Conservation (phyloP, 64 coral and sea anemone genomes). For the Porites lutea region DNA sequence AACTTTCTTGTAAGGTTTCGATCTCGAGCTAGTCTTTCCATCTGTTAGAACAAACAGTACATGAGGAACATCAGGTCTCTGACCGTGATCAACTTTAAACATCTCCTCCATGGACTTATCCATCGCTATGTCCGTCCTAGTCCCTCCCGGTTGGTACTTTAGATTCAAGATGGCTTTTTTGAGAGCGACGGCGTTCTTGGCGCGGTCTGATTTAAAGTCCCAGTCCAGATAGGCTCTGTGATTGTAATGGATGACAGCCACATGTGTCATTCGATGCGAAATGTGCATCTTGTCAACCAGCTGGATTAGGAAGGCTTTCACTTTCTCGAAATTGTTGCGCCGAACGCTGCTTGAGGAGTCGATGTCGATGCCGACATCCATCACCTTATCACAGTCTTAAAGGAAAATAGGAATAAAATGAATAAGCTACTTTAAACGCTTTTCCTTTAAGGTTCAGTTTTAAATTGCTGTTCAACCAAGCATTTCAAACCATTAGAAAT, state of each 20-base stretch:
- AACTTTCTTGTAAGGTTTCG: not conserved
- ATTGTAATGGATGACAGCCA: slow-evolving; percentile 42
- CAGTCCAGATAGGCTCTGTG: slow-evolving; percentile 24
- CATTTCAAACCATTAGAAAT: too few relatives aligned
- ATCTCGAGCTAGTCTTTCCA: slow-evolving; percentile 29
- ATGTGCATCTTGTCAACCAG: slow-evolving; percentile 8
- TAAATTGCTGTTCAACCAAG: too few relatives aligned
- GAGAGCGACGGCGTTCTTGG: not conserved
- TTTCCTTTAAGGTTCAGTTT: too few relatives aligned
- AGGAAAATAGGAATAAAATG: not conserved
- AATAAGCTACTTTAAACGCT: not conserved
- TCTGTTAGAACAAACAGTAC: slow-evolving; percentile 48
- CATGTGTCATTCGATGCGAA: not conserved
- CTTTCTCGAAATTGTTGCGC: not conserved
- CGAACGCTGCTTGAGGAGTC: slow-evolving; percentile 56
- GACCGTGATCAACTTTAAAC: not conserved
- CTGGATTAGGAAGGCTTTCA: not conserved
- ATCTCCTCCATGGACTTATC: not conserved
- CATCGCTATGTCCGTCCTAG: slow-evolving; percentile 45
- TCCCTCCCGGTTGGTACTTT: slow-evolving; percentile 33
- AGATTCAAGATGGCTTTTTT: not conserved
- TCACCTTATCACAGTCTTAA: not conserved
- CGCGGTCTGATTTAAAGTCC: not conserved
- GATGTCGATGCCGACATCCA: slow-evolving; percentile 62
- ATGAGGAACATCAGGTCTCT: not conserved